Evolutionary conservation across 92 coral and sea anemone species (phyloP), one percentile per base, ranked within the genome.

Genomic region (Porites divaricata): DNA sequence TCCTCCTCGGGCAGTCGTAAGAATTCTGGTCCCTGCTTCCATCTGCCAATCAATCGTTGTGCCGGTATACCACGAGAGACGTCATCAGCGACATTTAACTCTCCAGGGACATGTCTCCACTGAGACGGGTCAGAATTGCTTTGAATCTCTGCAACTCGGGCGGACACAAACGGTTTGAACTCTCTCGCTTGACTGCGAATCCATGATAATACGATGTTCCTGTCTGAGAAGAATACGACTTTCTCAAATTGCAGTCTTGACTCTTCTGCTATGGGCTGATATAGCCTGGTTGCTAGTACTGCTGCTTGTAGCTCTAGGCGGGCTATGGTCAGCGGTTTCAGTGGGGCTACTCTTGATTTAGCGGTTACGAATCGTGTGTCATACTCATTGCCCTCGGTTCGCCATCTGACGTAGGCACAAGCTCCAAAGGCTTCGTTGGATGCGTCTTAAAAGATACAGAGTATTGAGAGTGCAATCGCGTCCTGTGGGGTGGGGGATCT

Each of bases 381-480:
- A 59, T 72, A 72, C 64, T 65, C 19, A 9, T 53, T 48, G 75
- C 54, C 63, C 23, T 50, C 15, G 66, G 58, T 74, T 45, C 28
- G 76, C 77, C 88, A 74, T 22, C 83, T 81, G 76, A 77, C 66
- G 62, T 83, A 88, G 12, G 91, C 89, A 61, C 92, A 89, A 57
- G 81, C 58, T 76, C 87, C 90, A 72, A 80, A 79, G 58, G 93
- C 90, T 74, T 81, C 84, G 63, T 57, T 77, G 61, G 90, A 89
- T 63, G 87, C 93, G 77, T 89, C 93, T 15, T 90, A 86, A 79
- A 85, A 89, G 77, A 89, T 61, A 67, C 89, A 89, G 69, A 89
- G 89, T 14, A 14, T 19, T 52, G 92, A 89, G 16, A 71, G 23
- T 75, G 48, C 88, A 16, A 21, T 77, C 70, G 72, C 76, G 51